Evolutionary conservation across 2,797 vertebrate species (phyloP), one percentile per base, ranked within the genome.

Genomic region (Chromobotia macracanthus): DNA sequence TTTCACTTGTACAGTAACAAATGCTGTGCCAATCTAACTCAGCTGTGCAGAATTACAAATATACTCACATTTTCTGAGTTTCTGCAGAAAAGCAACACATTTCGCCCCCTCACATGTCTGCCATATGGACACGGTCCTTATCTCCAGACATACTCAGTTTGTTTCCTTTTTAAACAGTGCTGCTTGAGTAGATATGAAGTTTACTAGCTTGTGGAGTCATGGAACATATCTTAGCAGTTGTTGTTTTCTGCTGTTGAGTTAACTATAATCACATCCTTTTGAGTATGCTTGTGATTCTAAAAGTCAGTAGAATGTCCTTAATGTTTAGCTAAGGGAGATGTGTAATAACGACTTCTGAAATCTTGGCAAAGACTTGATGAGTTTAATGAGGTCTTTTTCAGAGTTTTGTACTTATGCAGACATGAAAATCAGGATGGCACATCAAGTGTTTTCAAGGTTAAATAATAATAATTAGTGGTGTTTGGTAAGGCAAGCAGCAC

Each of bases 51-150:
- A 38, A 53, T 50, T 25, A 19, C 18, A 38, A 35, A 61, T 64
- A 25, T n/a, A 25, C 31, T 31, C 48, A 18, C 3, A 9, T 51
- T 12, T 50, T 58, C 23, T 35, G 13, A 35, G 21, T 74, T 66
- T 56, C 61, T 53, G 63, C 51, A 50, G 46, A 50, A 53, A 63
- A 13, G 19, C 19, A 21, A 50, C 72, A 71, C 63, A 55, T 72
- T 83, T 68, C 65, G 46, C 46, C 38, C 70, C 44, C 25, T 73
- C 72, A 46, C 72, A 74, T 77, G 77, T 73, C 63, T 61, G 79
- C 77, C 80, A 82, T 79, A 71, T 77, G 70, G 72, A 23, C 67
- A 48, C 56, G 38, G 15, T 68, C 56, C 31, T 48, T 56, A 31
- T 63, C 50, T 70, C 67, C 28, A 65, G 72, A 73, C 80, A 66